Evolutionary conservation across 2,797 vertebrate genomes (phyloP), one percentile per base, ranked within the genome.

Genomic region (Onychomys arenicola): DNA sequence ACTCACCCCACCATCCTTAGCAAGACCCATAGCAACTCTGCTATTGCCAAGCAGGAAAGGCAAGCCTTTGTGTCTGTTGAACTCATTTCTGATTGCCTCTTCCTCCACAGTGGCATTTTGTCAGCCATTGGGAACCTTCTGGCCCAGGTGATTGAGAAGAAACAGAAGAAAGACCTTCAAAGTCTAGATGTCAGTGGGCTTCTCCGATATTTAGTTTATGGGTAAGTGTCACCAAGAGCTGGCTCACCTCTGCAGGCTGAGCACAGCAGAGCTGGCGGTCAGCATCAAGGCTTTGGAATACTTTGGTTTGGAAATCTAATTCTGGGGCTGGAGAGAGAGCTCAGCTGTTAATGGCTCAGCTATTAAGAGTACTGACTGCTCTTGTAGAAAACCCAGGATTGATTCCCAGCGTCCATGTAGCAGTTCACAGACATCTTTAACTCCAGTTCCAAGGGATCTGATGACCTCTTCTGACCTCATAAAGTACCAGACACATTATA

Each of bases 41-140:
- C 63, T 40, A 2, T 23, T 83, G 0, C 4, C 5, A 0, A 1
- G 37, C 2, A 29, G 80, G n/a, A 57, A 34, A 43, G 59, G 63
- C 6, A 16, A 4, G 3, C 23, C 40, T 7, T 27, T 32, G 8
- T 5, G 52, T 34, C 9, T 52, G 9, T 21, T 19, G n/a, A n/a
- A 59, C 55, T 59, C 11, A 59, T 81, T 77, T 87, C 90, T 96
- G 65, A 97, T 86, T 71, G 16, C 69, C 27, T 88, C 11, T 63
- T 98, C 98, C 29, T 61, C 98, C 97, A 43, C 98, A 99, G 99
- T 98, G 99, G 98, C n/a, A 96, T 99, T 97, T 98, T 99, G 25
- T 99, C 99, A 57, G 99, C 99, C 29, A 97, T 99, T 91, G 99
- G 99, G 90, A 99, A 99, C 97, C 96, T 99, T 82, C 98, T 99